phyloP scores from a whole-genome alignment of 2,797 vertebrate species.

The Microchirus variegatus region DNA sequence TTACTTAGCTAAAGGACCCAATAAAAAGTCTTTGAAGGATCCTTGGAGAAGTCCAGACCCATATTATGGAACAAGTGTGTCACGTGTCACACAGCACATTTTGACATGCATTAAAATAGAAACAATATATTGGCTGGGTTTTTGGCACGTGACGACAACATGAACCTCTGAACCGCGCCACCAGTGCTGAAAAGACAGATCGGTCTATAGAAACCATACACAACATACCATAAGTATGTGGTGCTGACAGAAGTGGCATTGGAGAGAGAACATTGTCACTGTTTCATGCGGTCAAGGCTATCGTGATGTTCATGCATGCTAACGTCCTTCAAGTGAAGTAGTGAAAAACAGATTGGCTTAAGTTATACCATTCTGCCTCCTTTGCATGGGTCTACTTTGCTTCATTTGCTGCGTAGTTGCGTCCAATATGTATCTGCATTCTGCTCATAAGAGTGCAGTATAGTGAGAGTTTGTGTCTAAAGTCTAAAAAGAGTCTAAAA shows the following conservation, averaged over 20 bases:
- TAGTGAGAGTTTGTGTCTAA: neutral
- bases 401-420: neutral
- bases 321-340: constrained; percentile 11
- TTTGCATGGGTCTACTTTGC: constrained; percentile 1
- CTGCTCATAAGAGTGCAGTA: constrained; percentile 1
- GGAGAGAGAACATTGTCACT: constrained; percentile 17
- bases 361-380: neutral
- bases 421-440: neutral
- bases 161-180: constrained; percentile 3
- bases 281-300: constrained; percentile 17
- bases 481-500: too few relatives aligned
- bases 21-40: neutral
- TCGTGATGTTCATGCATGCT: constrained; percentile 9
- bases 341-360: constrained; percentile 3
- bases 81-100: neutral
- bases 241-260: constrained; percentile 11
- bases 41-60: neutral
- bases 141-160: constrained; percentile 14
- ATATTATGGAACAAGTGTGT: constrained; percentile 13
- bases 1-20: constrained; percentile 8
- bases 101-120: neutral
- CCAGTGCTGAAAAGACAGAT: constrained; percentile 7
- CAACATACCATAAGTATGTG: neutral
- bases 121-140: neutral
- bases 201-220: constrained; percentile 14